These are phyloP conservation scores for Melolontha melolontha DNA, from an alignment of 2,888 invertebrate genomes.

Conservation along the genomic window DNA sequence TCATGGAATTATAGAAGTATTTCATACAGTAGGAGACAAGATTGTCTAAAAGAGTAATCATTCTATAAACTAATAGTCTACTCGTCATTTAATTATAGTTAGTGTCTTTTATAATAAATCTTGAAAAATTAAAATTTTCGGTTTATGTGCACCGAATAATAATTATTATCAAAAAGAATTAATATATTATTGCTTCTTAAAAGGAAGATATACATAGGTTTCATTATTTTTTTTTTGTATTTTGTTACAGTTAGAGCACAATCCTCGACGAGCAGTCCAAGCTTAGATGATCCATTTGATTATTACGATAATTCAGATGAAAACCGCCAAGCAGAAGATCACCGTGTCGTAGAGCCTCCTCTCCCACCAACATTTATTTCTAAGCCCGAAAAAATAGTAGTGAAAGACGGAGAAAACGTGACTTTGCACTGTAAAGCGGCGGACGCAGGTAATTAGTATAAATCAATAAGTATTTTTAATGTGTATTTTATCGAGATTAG, in stretches of 20 bases:
- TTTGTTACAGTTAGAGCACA: conserved; percentile 13
- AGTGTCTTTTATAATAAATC: too few species aligned
- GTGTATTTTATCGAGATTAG: too few species aligned
- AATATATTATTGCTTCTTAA: too few species aligned
- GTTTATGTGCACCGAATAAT: too few species aligned
- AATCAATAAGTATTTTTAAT: neutral
- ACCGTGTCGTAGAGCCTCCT: neutral
- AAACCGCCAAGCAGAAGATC: neutral
- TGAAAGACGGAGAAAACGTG: conserved; percentile 1
- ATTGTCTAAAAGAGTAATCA: too few species aligned
- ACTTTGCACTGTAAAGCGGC: conserved; percentile 3
- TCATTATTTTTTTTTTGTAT: neutral
- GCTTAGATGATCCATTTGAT: neutral
- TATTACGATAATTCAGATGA: conserved; percentile 5
- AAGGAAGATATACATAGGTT: too few species aligned
- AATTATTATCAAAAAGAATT: too few species aligned
- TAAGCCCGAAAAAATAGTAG: conserved; percentile 1
- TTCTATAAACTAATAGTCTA: too few species aligned
- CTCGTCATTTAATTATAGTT: too few species aligned
- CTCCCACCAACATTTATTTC: conserved; percentile 13
- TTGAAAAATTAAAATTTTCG: too few species aligned
- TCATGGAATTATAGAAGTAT: too few species aligned
- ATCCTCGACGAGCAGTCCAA: neutral
- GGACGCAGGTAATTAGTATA: conserved; percentile 7
- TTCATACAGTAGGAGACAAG: too few species aligned